Evolutionary conservation across 2,888 invertebrate species (phyloP), one percentile per base, ranked within the genome.

Genomic region (Anarsia innoxiella): DNA sequence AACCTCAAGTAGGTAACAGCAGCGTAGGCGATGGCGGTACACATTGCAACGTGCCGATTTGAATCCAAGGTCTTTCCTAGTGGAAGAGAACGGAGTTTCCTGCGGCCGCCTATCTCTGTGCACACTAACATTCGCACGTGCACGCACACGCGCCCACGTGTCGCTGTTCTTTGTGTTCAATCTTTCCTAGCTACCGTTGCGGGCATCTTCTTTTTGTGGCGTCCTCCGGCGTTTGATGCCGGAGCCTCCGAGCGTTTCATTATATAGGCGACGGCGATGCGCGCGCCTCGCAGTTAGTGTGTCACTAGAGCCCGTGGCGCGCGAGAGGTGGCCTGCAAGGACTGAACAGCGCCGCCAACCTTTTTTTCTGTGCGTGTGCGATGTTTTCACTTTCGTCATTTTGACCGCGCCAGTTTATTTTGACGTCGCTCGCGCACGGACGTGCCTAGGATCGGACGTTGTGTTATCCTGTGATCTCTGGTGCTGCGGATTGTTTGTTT

Each of bases 81-180:
- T 85, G 84, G 83, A 86, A 85, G 85, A 86, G 85, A 86, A 84
- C 82, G 85, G 84, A 75, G 84, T 84, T 85, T 86, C 85, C 85
- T 85, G 85, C 82, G 83, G 63, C 77, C 76, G 76, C 80, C 82
- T 82, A 78, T 83, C 82, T 80, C 79, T 74, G 73, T 68, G 69
- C 80, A 78, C 80, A 74, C 74, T 61, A 60, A 73, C 77, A 71
- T 52, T 59, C 59, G 66, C 78, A 71, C 74, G 76, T 67, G 71
- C 71, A 77, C 80, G 71, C 79, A 76, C 77, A 72, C 78, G 66
- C 72, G 69, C 70, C 69, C 77, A 74, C 78, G 77, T 77, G 78
- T 74, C 64, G 64, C 62, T 66, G 67, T 73, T 78, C 82, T 80
- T 79, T 79, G 79, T 80, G 72, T 68, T 75, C 61, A 72, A 75